Percentiles rank a stretch among this genome's conserved stretches.
Conservation (phyloP, 2,888 invertebrate genomes). For the Apodemia duryi region DNA sequence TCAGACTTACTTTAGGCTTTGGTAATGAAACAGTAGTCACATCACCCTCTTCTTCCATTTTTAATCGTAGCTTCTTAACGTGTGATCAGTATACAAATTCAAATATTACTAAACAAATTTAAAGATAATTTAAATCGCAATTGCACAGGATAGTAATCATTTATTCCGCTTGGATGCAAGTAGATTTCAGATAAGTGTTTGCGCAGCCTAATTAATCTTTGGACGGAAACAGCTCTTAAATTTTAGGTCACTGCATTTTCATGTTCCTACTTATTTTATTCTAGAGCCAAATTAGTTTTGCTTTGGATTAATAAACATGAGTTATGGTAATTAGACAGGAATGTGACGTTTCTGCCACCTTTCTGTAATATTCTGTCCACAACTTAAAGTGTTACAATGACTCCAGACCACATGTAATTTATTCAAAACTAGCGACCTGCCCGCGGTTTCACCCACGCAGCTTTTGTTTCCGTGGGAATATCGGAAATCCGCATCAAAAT, state of each 20-base stretch:
- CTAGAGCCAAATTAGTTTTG: conserved; percentile 2
- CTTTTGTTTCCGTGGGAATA: too few relatives aligned
- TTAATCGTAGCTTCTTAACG: conserved; percentile 37
- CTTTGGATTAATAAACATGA: conserved; percentile 16
- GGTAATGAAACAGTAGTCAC: conserved; percentile 30
- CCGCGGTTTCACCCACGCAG: too few relatives aligned
- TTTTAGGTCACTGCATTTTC: conserved; percentile 57
- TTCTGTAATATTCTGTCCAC: not conserved
- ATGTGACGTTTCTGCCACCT: not conserved
- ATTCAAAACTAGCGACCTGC: too few relatives aligned
- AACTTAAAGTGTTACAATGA: too few relatives aligned
- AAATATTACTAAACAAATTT: conserved; percentile 53
- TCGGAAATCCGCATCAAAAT: too few relatives aligned
- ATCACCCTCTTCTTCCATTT: conserved; percentile 36
- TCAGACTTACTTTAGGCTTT: conserved; percentile 50
- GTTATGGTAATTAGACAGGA: conserved; percentile 9
- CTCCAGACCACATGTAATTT: too few relatives aligned
- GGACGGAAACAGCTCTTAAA: conserved; percentile 50
- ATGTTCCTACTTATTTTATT: conserved; percentile 15
- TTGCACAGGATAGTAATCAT: conserved; percentile 58
- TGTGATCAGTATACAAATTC: conserved; percentile 50
- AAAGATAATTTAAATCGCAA: conserved; percentile 61
- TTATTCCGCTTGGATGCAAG: conserved; percentile 64
- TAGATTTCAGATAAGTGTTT: conserved; percentile 70
- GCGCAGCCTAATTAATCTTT: conserved; percentile 68